A percentile compares a stretch with the other conserved stretches of the same genome.
Conservation (phyloP, 2,888 invertebrate genomes). For the Archaeoteleia sp. region DNA sequence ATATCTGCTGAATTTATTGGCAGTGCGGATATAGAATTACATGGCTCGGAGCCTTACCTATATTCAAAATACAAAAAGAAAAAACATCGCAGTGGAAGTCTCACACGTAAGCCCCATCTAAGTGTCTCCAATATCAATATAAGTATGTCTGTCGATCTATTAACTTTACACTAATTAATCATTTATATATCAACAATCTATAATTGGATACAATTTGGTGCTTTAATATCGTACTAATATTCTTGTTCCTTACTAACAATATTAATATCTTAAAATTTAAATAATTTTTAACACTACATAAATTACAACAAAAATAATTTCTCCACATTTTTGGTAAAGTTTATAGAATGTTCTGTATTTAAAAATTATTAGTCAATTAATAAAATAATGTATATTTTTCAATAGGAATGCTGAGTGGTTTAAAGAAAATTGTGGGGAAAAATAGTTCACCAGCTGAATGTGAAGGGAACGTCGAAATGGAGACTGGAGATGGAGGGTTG, state of each 20-base stretch:
- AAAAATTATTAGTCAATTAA: neutral
- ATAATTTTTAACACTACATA: too few species aligned
- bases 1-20: slow-evolving; percentile 65
- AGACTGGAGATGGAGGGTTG: slow-evolving; percentile 57
- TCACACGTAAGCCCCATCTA: slow-evolving; percentile 81
- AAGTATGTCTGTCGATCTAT: slow-evolving; percentile 58
- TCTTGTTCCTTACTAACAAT: neutral
- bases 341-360: slow-evolving; percentile 6
- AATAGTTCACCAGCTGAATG: slow-evolving; percentile 77
- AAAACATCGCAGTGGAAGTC: slow-evolving; percentile 89
- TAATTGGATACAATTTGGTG: too few species aligned
- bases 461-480: slow-evolving; percentile 49
- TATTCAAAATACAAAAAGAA: slow-evolving; percentile 77
- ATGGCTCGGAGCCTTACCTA: slow-evolving; percentile 62
- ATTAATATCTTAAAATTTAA: too few species aligned
- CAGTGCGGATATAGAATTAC: slow-evolving; percentile 66
- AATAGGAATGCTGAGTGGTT: slow-evolving; percentile 84
- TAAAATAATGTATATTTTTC: neutral
- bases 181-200: too few species aligned
- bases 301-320: too few species aligned
- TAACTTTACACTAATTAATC: slow-evolving; percentile 18
- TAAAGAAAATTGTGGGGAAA: slow-evolving; percentile 86
- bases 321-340: too few species aligned
- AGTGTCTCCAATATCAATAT: slow-evolving; percentile 64
- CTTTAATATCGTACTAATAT: neutral